Evolutionary conservation across 1,140 invertebrate genomes (phyloP).

Genomic region (Nasonia longicornis): DNA sequence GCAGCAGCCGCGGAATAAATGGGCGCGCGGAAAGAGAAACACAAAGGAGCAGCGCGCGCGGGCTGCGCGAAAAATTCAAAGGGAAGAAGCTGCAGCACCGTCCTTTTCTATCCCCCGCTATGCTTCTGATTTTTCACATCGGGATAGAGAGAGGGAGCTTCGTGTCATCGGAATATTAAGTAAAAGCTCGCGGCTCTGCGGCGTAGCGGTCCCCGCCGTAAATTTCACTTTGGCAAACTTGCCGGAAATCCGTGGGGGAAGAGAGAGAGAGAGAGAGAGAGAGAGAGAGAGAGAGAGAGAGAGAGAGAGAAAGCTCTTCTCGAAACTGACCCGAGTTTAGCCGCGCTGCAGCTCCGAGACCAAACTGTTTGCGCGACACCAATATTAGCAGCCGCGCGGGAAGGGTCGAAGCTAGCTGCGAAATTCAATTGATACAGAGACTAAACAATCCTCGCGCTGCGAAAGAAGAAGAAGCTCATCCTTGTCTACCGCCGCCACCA

Average conservation of each 20-base stretch:
- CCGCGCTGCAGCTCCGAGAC: conserved; percentile 36
- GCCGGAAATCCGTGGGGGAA: conserved; percentile 52
- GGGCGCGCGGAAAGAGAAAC: neutral
- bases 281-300: conserved; percentile 3
- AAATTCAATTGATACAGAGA: neutral
- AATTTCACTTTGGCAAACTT: conserved; percentile 65
- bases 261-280: conserved; percentile 20
- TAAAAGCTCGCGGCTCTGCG: neutral
- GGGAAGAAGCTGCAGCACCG: neutral
- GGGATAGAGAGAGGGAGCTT: neutral
- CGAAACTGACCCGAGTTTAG: conserved; percentile 48
- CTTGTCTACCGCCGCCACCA: no score
- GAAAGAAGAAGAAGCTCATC: no score
- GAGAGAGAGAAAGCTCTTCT: neutral
- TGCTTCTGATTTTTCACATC: neutral
- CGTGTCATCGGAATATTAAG: neutral
- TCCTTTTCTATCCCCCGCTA: neutral
- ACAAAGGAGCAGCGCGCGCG: neutral
- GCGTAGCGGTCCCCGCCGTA: conserved; percentile 48
- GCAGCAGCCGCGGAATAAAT: neutral
- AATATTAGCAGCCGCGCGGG: conserved; percentile 52
- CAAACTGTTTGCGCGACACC: conserved; percentile 59
- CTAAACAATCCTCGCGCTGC: no score
- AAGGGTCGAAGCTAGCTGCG: neutral
- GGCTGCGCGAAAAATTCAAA: neutral